These are phyloP conservation scores for Phrynocephalus guinanensis DNA, from an alignment of 2,797 vertebrate species.

Conservation along the genomic window DNA sequence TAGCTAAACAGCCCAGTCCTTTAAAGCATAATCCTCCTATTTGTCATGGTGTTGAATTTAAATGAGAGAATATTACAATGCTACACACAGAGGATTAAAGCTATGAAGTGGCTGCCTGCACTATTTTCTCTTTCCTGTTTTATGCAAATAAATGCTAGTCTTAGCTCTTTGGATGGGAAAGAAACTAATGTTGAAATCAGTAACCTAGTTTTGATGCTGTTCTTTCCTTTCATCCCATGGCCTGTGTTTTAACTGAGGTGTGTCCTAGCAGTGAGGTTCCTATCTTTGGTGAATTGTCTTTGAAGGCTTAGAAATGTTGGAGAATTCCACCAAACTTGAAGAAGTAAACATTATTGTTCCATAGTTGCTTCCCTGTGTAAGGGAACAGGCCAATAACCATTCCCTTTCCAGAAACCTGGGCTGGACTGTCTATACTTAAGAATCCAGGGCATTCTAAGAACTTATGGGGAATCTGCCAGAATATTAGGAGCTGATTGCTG, in stretches of 20 bases:
- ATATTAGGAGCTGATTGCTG: too few species aligned
- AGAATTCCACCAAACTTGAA: background rate
- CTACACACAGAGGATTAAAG: slow-evolving; percentile 1
- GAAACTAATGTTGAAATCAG: slow-evolving; percentile 5
- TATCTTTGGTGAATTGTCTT: background rate
- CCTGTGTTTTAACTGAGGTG: background rate
- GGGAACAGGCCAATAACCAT: too few species aligned
- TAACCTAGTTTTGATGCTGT: background rate
- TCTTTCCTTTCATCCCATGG: background rate
- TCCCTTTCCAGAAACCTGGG: too few species aligned
- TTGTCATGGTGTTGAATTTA: slow-evolving; percentile 8
- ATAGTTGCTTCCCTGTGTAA: too few species aligned
- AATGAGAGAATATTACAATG: background rate
- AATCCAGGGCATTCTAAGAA: too few species aligned
- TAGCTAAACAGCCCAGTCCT: slow-evolving; percentile 16
- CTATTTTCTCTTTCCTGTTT: slow-evolving; percentile 23
- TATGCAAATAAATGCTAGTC: background rate
- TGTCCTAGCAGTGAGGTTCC: background rate
- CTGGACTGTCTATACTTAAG: too few species aligned
- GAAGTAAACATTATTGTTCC: too few species aligned
- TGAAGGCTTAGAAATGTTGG: too few species aligned
- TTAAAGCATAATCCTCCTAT: slow-evolving; percentile 11
- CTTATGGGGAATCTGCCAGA: too few species aligned
- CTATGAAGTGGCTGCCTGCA: background rate
- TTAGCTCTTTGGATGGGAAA: background rate